Conservation (phyloP, 2,888 invertebrate genomes). For the Macrosoma leucophasiata region DNA sequence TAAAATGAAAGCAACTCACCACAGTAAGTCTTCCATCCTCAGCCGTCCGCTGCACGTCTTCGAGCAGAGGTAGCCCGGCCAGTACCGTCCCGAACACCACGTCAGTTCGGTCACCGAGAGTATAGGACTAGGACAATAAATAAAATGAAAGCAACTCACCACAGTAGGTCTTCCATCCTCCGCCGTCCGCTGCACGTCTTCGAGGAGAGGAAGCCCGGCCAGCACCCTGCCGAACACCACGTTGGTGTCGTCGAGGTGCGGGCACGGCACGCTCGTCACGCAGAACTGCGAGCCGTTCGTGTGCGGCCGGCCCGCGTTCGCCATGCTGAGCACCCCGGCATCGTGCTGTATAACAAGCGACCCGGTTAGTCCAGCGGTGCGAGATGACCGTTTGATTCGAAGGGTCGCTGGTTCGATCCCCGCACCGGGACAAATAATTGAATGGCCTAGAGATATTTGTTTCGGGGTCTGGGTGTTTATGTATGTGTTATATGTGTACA, state of each 20-base stretch:
- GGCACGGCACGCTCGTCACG: constrained; percentile 84
- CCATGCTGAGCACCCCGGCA: constrained; percentile 84
- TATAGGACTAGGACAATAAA: too few species aligned
- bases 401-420: background rate
- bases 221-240: constrained; percentile 89
- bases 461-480: too few species aligned
- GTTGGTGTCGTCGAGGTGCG: constrained; percentile 86
- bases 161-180: constrained; percentile 76
- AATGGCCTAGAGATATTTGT: too few species aligned
- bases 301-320: constrained; percentile 84
- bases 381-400: background rate
- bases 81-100: constrained; percentile 88
- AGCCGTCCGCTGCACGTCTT: constrained; percentile 80
- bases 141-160: constrained; percentile 63
- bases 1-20: too few species aligned
- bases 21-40: constrained; percentile 76
- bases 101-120: constrained; percentile 87
- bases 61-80: constrained; percentile 82
- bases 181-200: constrained; percentile 80
- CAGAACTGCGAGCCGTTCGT: constrained; percentile 98
- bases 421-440: background rate
- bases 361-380: background rate
- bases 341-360: constrained; percentile 62
- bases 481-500: too few species aligned
- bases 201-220: constrained; percentile 82